Percentiles rank a stretch among this genome's conserved stretches.
Conservation (phyloP, 2,888 invertebrate genomes). For the Biston stratarius region DNA sequence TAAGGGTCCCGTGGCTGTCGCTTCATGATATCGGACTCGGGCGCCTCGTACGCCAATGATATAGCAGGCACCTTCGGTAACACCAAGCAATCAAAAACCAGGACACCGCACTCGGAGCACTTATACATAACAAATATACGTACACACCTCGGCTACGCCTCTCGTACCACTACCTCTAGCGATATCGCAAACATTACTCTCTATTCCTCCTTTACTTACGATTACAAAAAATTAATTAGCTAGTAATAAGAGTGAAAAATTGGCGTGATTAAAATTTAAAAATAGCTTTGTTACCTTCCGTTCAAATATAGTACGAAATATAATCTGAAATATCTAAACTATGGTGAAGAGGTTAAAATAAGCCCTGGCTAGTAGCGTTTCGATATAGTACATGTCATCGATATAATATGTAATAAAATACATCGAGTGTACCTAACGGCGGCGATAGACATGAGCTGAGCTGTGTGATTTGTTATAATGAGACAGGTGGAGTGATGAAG, state of each 20-base stretch:
- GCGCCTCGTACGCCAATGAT: slow-evolving; percentile 99
- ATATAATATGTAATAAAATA: slow-evolving; percentile 59
- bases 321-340: slow-evolving; percentile 73
- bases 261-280: slow-evolving; percentile 73
- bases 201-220: slow-evolving; percentile 63
- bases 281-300: slow-evolving; percentile 67
- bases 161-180: slow-evolving; percentile 64
- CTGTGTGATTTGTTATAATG: slow-evolving; percentile 47
- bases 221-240: slow-evolving; percentile 67
- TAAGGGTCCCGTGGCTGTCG: slow-evolving; percentile 98
- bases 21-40: slow-evolving; percentile 99
- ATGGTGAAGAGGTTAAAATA: slow-evolving; percentile 72
- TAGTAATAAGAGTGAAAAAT: slow-evolving; percentile 71
- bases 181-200: slow-evolving; percentile 56
- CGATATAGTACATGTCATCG: slow-evolving; percentile 48
- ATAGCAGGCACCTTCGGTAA: slow-evolving; percentile 97
- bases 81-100: slow-evolving; percentile 83
- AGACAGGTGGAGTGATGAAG: slow-evolving; percentile 65
- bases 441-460: slow-evolving; percentile 43
- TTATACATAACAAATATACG: slow-evolving; percentile 72
- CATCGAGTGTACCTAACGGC: slow-evolving; percentile 56
- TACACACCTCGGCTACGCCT: slow-evolving; percentile 63
- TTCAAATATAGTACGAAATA: slow-evolving; percentile 61
- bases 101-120: slow-evolving; percentile 54
- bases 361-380: slow-evolving; percentile 75